Conservation (phyloP, 2,113 vertebrate species). For the Hemibagrus wyckioides region DNA sequence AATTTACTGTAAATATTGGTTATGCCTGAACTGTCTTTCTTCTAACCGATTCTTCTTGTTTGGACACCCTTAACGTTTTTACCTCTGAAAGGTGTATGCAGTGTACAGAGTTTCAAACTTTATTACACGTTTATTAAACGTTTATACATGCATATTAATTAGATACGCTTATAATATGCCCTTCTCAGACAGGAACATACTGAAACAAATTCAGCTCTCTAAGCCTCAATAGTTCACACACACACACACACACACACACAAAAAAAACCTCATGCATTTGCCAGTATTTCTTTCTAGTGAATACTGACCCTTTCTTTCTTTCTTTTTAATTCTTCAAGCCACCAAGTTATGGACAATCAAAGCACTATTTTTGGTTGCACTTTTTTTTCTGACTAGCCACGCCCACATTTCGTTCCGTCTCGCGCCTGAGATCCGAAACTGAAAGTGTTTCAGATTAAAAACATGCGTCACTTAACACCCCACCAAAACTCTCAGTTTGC, state of each 20-base stretch:
- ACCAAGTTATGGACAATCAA: neutral
- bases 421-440: neutral
- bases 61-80: neutral
- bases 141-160: too few species aligned
- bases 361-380: neutral
- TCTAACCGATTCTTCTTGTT: neutral
- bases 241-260: too few species aligned
- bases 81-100: neutral
- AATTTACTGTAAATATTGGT: neutral
- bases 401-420: neutral
- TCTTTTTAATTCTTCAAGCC: neutral
- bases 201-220: neutral
- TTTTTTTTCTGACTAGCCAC: neutral
- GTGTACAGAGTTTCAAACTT: neutral
- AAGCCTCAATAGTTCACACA: too few species aligned
- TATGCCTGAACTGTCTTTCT: too few species aligned
- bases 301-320: too few species aligned
- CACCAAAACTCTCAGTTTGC: too few species aligned
- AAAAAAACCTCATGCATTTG: too few species aligned
- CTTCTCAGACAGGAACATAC: neutral
- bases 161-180: too few species aligned
- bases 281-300: neutral
- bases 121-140: too few species aligned
- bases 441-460: neutral
- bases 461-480: slow-evolving; percentile 22